A percentile compares a stretch with the other conserved stretches of the same genome.
phyloP scores from a whole-genome alignment of 1,140 invertebrate genomes.

The Zaprionus vittiger region DNA sequence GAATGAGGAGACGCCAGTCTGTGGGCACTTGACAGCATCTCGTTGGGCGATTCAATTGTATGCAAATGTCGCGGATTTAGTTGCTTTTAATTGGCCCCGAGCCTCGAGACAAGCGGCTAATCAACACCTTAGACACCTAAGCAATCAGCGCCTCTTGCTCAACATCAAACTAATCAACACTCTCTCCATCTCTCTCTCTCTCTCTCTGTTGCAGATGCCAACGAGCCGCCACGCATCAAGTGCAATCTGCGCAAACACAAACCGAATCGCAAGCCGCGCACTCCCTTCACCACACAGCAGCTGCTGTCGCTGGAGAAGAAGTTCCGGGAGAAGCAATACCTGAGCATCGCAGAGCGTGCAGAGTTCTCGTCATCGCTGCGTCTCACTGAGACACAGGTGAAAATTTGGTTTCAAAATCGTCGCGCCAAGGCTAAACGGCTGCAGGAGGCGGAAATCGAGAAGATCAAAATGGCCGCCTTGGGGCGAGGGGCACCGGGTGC shows the following conservation, averaged over 20 bases:
- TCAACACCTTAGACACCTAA: conserved; percentile 6
- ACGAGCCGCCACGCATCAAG: conserved; percentile 92
- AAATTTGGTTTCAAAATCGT: conserved; percentile 99
- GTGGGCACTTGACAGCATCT: conserved; percentile 60
- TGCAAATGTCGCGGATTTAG: conserved; percentile 52
- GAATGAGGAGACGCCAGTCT: not conserved
- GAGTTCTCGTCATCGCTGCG: conserved; percentile 97
- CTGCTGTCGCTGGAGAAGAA: conserved; percentile 97
- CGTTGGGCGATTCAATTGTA: conserved; percentile 67
- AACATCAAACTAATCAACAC: conserved; percentile 35
- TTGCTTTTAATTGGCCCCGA: conserved; percentile 48
- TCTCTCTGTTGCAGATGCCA: conserved; percentile 70
- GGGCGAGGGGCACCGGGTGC: conserved; percentile 84
- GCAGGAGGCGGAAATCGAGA: conserved; percentile 97
- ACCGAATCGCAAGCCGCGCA: conserved; percentile 97
- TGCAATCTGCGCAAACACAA: conserved; percentile 97
- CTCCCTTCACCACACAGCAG: conserved; percentile 98
- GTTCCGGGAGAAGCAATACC: conserved; percentile 97
- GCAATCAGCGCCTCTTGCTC: not conserved
- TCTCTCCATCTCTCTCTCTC: conserved; percentile 10
- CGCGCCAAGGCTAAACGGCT: conserved; percentile 97
- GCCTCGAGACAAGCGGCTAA: conserved; percentile 15
- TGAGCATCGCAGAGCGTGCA: conserved; percentile 97
- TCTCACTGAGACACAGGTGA: conserved; percentile 98
- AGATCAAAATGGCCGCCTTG: conserved; percentile 91